Base-by-base conservation (phyloP, 2,888 invertebrate species). In the Pegoplata infirma region DNA sequence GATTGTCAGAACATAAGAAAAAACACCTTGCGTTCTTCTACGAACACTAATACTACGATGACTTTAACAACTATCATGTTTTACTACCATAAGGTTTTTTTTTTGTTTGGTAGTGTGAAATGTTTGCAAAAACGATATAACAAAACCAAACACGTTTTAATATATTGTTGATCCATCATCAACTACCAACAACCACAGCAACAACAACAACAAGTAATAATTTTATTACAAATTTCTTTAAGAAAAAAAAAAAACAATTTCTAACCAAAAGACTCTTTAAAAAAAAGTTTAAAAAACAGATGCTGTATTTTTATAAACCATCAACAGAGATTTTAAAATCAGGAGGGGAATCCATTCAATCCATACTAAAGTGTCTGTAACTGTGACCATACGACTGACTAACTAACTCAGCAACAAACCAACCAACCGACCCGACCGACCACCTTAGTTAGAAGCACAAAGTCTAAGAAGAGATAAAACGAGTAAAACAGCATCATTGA, bases 391-490 rank as follows among this genome's bases (percentile, higher is more conserved):
- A 72, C 12, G 56, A 17, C 56, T n/a, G 19, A 21, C 49, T n/a
- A n/a, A n/a, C n/a, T n/a, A n/a, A n/a, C n/a, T n/a, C n/a, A n/a
- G n/a, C n/a, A n/a, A n/a, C n/a, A n/a, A n/a, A n/a, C n/a, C n/a
- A n/a, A n/a, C n/a, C 47, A 55, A 66, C 63, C 71, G 79, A 71
- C 79, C 79, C 47, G 59, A 66, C 63, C 71, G 79, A 71, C 79
- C 79, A 79, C 79, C 75, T 17, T 51, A 79, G 75, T 59, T 67
- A 55, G 66, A 53, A 72, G 47, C 73, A 46, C 46, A n/a, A 40
- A 12, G 36, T 51, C 19, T 40, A 40, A 5, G 1, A 40, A 51
- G 8, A 66, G 44, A 66, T 59, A 23, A 59, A 74, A 67, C 66
- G 44, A 66, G 66, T 51, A 55, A 36, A 73, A 63, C 72, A 68